phyloP scores from a whole-genome alignment of 2,797 vertebrate genomes.

The Danio albolineatus region DNA sequence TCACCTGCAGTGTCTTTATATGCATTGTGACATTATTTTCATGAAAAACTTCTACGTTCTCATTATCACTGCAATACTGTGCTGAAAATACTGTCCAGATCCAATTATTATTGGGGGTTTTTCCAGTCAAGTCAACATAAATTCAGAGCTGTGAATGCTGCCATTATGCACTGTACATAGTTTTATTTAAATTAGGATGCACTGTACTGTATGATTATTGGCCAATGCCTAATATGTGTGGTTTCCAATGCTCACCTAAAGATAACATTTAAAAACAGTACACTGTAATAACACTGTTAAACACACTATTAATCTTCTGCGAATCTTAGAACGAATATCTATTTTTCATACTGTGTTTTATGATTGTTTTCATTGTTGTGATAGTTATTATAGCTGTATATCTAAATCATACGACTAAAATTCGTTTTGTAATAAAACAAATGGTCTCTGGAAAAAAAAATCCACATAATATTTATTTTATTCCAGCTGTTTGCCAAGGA shows the following conservation, averaged over 20 bases:
- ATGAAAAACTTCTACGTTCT: not conserved
- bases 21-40: constrained; percentile 9
- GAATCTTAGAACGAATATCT: constrained; percentile 1
- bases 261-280: not conserved
- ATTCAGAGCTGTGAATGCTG: not conserved
- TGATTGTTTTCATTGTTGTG: no score
- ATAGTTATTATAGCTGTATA: no score
- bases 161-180: not conserved
- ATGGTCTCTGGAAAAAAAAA: no score
- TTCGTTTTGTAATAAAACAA: no score
- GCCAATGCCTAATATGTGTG: not conserved
- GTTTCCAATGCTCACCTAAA: not conserved
- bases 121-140: not conserved
- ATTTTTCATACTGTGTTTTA: no score
- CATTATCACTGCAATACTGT: not conserved
- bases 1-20: not conserved
- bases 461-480: no score
- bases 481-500: no score
- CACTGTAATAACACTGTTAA: not conserved
- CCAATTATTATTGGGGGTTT: not conserved
- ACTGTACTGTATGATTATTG: not conserved
- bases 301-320: not conserved
- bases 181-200: not conserved
- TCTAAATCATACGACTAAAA: no score
- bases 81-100: not conserved